phyloP scores from a whole-genome alignment of 2,113 vertebrate species.

The Ciconia boyciana region DNA sequence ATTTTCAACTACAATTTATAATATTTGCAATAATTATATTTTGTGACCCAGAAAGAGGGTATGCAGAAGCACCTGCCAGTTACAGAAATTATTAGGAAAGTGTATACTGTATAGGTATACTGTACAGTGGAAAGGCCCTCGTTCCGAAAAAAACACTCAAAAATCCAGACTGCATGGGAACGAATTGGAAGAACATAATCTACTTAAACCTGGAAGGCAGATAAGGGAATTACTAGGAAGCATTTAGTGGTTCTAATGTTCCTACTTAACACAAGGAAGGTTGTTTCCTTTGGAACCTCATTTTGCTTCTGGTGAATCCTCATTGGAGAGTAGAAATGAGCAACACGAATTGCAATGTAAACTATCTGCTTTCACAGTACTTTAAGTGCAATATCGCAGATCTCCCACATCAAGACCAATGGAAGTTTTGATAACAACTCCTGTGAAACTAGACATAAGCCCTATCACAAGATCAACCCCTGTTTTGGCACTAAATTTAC shows the following conservation, averaged over 20 bases:
- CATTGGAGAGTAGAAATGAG: not conserved
- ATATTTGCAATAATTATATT: not conserved
- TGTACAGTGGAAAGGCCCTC: not conserved
- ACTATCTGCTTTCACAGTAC: not conserved
- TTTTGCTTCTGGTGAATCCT: not conserved
- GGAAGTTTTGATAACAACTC: not conserved
- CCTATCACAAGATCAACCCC: not conserved
- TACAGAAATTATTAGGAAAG: not conserved
- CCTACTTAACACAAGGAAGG: not conserved
- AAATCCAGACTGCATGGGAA: not conserved
- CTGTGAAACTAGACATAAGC: not conserved
- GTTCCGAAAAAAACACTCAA: not conserved
- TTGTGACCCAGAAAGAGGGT: not conserved
- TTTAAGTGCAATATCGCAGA: not conserved
- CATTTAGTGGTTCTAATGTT: not conserved
- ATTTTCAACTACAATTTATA: not conserved
- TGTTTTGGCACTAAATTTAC: not conserved
- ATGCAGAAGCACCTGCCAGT: not conserved
- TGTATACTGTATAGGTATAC: not conserved
- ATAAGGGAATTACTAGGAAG: not conserved
- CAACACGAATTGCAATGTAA: not conserved
- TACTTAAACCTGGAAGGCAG: not conserved
- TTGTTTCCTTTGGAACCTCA: not conserved
- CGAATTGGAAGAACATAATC: not conserved
- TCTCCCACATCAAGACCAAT: not conserved